Conservation (phyloP, 2,113 vertebrate species). For the Calcarius ornatus region DNA sequence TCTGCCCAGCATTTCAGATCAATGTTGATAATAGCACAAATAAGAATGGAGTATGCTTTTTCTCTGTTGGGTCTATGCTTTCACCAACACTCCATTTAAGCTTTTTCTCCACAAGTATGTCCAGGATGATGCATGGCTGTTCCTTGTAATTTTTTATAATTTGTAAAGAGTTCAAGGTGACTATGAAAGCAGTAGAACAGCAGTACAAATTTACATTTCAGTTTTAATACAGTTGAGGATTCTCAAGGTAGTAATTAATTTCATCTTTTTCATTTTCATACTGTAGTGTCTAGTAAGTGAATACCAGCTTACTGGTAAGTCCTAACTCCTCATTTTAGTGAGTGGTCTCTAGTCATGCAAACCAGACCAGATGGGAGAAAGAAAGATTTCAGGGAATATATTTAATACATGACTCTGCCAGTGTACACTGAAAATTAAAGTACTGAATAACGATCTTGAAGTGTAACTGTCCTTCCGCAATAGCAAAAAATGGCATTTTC, state of each 20-base stretch:
- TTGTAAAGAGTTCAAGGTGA: not conserved
- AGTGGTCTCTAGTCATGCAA: not conserved
- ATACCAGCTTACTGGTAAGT: not conserved
- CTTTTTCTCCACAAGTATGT: not conserved
- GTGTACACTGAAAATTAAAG: not conserved
- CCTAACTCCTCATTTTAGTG: not conserved
- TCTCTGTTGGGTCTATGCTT: not conserved
- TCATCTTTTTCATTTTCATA: not conserved
- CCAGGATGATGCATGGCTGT: not conserved
- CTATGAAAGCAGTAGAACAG: not conserved
- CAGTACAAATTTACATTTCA: slow-evolving; percentile 25
- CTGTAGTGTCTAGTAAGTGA: not conserved
- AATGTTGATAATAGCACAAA: not conserved
- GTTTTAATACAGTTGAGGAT: not conserved
- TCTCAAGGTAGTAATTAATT: slow-evolving; percentile 13
- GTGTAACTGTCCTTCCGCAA: not conserved
- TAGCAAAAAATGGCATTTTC: not conserved
- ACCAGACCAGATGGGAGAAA: not conserved
- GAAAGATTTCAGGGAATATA: not conserved
- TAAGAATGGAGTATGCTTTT: not conserved
- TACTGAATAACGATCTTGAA: not conserved
- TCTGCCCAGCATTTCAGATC: not conserved
- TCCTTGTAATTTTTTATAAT: not conserved
- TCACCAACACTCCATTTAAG: not conserved
- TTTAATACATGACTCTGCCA: not conserved